phyloP scores from a whole-genome alignment of 2,888 invertebrate genomes.

The Coelogynopora nodosa region DNA sequence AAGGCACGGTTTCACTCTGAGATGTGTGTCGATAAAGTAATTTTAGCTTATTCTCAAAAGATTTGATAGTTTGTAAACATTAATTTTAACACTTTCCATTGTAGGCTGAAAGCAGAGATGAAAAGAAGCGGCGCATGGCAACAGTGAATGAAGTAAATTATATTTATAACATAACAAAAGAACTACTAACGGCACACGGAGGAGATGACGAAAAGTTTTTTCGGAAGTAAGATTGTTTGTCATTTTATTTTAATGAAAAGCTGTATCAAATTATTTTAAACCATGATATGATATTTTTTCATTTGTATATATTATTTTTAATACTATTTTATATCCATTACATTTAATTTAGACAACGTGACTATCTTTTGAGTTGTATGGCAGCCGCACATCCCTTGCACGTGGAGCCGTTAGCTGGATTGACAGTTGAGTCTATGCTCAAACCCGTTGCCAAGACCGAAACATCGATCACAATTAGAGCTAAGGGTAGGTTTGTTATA shows the following conservation, averaged over 20 bases:
- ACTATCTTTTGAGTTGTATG: not conserved
- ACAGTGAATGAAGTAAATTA: not conserved
- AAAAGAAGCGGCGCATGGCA: not conserved
- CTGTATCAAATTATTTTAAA: not conserved
- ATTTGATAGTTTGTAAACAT: no score
- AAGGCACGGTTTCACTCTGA: not conserved
- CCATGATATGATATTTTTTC: not conserved
- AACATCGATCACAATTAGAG: not conserved
- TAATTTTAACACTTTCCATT: not conserved
- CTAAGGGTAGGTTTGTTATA: not conserved
- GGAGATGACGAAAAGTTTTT: not conserved
- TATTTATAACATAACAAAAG: not conserved
- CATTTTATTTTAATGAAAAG: not conserved
- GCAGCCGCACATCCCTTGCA: not conserved
- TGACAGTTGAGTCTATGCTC: not conserved
- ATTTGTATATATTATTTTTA: not conserved
- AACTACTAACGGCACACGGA: not conserved
- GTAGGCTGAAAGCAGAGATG: not conserved
- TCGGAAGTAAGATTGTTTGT: not conserved
- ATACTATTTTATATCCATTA: no score
- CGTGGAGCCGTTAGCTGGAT: not conserved
- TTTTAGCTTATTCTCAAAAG: not conserved
- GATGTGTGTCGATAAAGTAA: not conserved
- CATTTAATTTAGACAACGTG: not conserved
- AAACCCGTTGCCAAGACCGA: not conserved